These are phyloP conservation scores for Drosophila cracens DNA, from an alignment of 2,888 invertebrate species.

Conservation along the genomic window DNA sequence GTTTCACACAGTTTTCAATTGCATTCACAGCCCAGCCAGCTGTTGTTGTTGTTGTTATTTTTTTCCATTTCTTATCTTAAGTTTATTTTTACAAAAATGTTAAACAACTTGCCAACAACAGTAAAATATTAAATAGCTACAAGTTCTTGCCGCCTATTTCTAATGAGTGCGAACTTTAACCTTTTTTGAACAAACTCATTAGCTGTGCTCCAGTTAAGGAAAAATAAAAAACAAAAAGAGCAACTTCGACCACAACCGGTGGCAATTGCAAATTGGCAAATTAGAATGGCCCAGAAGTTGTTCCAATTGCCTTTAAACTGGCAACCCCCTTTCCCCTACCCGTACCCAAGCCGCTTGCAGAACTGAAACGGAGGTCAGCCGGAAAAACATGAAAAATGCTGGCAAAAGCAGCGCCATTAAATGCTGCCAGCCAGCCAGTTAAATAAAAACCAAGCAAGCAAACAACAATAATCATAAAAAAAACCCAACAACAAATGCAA, in stretches of 20 bases:
- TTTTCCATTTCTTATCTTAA: conserved; percentile 63
- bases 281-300: conserved; percentile 75
- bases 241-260: conserved; percentile 30
- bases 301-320: conserved; percentile 47
- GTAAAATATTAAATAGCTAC: conserved; percentile 6
- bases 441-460: conserved; percentile 17
- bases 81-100: conserved; percentile 19
- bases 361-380: conserved; percentile 67
- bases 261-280: conserved; percentile 65
- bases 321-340: conserved; percentile 5
- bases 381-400: conserved; percentile 81
- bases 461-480: conserved; percentile 39
- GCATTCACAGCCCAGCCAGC: conserved; percentile 42
- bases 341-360: conserved; percentile 43
- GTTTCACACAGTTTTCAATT: conserved; percentile 73
- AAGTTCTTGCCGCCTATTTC: conserved; percentile 39
- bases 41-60: conserved; percentile 26
- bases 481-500: conserved; percentile 32
- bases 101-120: conserved; percentile 54
- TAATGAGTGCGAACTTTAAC: conserved; percentile 68
- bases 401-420: conserved; percentile 51
- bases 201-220: conserved; percentile 68
- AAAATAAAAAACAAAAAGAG: conserved; percentile 9
- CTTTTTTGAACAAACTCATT: conserved; percentile 52
- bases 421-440: conserved; percentile 40